Conservation (phyloP, 2,113 vertebrate species). For the Sylvilagus bachmani region DNA sequence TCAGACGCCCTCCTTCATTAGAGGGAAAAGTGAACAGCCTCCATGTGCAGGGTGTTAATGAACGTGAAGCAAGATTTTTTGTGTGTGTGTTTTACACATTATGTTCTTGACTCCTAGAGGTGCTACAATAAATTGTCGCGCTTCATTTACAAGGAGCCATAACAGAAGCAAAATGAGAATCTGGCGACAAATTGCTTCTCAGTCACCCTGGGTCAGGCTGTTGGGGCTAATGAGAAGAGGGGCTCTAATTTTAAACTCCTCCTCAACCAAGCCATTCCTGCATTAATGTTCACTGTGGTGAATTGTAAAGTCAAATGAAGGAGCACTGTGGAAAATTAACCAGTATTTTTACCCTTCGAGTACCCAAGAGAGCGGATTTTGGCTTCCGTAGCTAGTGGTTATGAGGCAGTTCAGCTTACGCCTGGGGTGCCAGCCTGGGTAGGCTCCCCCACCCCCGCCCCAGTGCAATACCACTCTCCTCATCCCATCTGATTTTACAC, state of each 20-base stretch:
- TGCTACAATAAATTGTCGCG: slow-evolving; percentile 93
- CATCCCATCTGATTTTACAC: slow-evolving; percentile 53
- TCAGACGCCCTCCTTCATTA: slow-evolving; percentile 91
- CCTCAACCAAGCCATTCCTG: slow-evolving; percentile 91
- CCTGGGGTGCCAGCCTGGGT: slow-evolving; percentile 70
- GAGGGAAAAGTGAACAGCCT: slow-evolving; percentile 90
- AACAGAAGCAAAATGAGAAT: slow-evolving; percentile 93
- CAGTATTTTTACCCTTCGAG: slow-evolving; percentile 91
- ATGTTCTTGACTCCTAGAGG: slow-evolving; percentile 97
- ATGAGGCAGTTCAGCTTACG: slow-evolving; percentile 82
- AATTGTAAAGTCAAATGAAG: slow-evolving; percentile 95
- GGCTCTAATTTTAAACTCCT: slow-evolving; percentile 94
- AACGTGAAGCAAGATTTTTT: slow-evolving; percentile 93
- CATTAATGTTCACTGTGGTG: slow-evolving; percentile 91
- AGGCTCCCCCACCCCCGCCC: not conserved
- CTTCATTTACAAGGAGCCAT: slow-evolving; percentile 92
- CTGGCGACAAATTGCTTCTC: slow-evolving; percentile 92
- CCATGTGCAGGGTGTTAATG: slow-evolving; percentile 93
- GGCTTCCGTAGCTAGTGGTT: slow-evolving; percentile 88
- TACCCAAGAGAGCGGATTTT: slow-evolving; percentile 90
- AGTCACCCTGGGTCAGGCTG: slow-evolving; percentile 92
- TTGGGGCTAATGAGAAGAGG: slow-evolving; percentile 92
- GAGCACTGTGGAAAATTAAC: slow-evolving; percentile 92
- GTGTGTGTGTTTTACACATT: slow-evolving; percentile 94
- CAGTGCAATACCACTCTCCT: not conserved